Evolutionary conservation across 2,113 vertebrate species (phyloP), one percentile per base, ranked within the genome.

Genomic region (Gnathonemus longibarbis): DNA sequence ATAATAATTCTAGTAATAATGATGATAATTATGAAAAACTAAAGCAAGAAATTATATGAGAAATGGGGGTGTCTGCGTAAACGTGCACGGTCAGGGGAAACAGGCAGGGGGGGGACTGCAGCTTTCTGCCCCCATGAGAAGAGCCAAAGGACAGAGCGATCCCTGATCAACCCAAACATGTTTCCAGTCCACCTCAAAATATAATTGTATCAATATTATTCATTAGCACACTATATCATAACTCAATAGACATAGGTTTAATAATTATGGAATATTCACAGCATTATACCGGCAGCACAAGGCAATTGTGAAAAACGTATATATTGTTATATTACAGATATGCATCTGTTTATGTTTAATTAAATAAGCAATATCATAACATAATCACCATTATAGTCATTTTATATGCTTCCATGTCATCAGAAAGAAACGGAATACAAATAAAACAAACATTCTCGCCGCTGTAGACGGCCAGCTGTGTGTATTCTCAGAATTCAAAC

Each of bases 151-250:
- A 70, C 88, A 62, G 88, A 90, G 91, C 88, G 85, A 19, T 11
- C 88, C 88, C 70, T 88, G 90, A 70, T 90, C 35, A 91, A 91
- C 90, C 89, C 89, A 31, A 89, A 85, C 91, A 49, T 93, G 93
- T 91, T 94, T 94, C 93, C 90, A 94, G 94, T 93, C 91, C 27
- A 58, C 92, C 93, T 93, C 93, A 93, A 91, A 94, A 89, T 91
- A 92, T 87, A 91, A 90, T 90, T 89, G 90, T 91, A 92, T 91
- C 90, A 86, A 89, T 91, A 90, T 93, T 88, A 92, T 93, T 87
- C 80, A 92, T 94, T 93, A 92, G 92, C 92, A 91, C 45, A 92
- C 92, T 94, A 90, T 93, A 92, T 93, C 74, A 90, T 90, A 87
- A 87, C 84, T 92, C 92, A 91, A 93, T 90, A 94, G 91, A 94